Base-by-base conservation (phyloP, 92 coral and sea anemone species). In the Diadumene lineata region DNA sequence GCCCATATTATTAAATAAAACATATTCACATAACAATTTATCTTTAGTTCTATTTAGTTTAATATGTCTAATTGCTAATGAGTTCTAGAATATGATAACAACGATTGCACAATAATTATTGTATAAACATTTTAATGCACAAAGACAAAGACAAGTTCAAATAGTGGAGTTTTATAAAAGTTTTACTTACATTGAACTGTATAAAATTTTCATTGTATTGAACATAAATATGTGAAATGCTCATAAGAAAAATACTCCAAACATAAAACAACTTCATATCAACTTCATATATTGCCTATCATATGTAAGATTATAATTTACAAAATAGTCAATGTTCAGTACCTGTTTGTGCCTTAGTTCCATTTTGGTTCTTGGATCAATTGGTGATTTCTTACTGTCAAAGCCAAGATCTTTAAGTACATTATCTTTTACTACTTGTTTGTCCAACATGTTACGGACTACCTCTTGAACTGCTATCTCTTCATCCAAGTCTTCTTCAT, bases 341-440 rank as follows among this genome's bases (percentile, higher is more conserved):
- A 94, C 98, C 97, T 94, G 98, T 72, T 92, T 84, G 67, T 94
- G 98, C 51, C 98, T 78, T 26, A 94, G 73, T 50, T 94, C 97
- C 98, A 94, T 94, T 78, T 94, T 94, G 8, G 92, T 84, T 31
- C 88, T 84, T 7, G 97, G 98, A 67, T 94, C 97, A 53, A 68
- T 87, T 33, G 79, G 70, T 48, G 77, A 72, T 79, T 80, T 88
- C 29, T 43, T 60, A 51, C 79, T 81, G 26, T 89, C 90, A 74
- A 89, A 89, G 18, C 92, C 97, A 21, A 92, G 79, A 60, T 86
- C 96, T 78, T 80, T 82, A 19, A 92, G 31, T 9, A 90, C 57
- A 66, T 88, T 84, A 34, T 84, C 81, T 53, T 94, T 84, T 15
- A 94, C 97, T 7, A 94, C 92, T 57, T 87, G 78, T 82, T 89